phyloP scores from a whole-genome alignment of 2,797 vertebrate species.

The Danio albolineatus region DNA sequence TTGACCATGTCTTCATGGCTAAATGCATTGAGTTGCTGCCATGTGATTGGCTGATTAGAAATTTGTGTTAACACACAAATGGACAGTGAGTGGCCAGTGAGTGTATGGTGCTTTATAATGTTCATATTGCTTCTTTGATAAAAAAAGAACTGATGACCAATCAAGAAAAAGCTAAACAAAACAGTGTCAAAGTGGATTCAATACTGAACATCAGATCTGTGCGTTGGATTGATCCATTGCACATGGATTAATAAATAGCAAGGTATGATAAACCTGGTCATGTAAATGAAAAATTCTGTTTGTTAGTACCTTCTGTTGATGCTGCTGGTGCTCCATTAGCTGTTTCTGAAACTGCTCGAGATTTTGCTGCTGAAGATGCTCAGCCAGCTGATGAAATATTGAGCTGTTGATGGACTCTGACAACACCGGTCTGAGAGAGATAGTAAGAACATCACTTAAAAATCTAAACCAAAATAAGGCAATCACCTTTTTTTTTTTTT shows the following conservation, averaged over 20 bases:
- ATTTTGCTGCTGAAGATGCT: slow-evolving; percentile 97
- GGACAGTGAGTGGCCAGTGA: no score
- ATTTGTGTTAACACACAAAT: no score
- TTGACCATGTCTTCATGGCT: no score
- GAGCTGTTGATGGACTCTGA: slow-evolving; percentile 96
- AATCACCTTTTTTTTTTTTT: not conserved
- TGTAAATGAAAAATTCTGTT: not conserved
- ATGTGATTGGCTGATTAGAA: no score
- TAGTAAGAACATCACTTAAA: not conserved
- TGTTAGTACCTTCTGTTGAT: slow-evolving; percentile 67
- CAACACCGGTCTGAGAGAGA: slow-evolving; percentile 87
- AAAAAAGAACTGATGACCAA: no score
- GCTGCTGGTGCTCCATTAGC: slow-evolving; percentile 86
- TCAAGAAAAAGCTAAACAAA: no score
- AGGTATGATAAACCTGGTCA: not conserved
- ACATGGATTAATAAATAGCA: not conserved
- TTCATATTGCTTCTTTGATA: no score
- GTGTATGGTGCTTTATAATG: no score
- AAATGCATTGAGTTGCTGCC: no score
- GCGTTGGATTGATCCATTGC: no score
- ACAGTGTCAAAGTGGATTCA: no score
- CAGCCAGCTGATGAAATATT: slow-evolving; percentile 96
- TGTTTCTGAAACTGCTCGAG: slow-evolving; percentile 97
- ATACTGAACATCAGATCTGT: no score
- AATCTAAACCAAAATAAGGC: not conserved